These are phyloP conservation scores for Nysson spinosus DNA, from an alignment of 2,888 invertebrate genomes.

Conservation along the genomic window DNA sequence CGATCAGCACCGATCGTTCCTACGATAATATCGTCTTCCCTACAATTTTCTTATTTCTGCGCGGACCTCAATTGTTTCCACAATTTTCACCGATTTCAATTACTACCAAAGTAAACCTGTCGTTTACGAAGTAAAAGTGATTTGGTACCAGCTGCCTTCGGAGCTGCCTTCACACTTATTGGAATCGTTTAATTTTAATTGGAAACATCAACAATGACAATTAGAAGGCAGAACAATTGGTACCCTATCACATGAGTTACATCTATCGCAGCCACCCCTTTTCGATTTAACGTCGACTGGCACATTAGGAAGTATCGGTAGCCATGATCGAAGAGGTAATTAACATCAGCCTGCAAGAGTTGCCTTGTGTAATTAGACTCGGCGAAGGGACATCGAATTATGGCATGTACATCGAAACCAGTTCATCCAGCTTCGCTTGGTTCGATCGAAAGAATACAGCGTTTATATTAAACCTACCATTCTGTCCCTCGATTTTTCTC, in stretches of 20 bases:
- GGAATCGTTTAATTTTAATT: too few relatives aligned
- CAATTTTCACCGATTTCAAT: slow-evolving; percentile 21
- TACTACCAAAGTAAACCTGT: background rate
- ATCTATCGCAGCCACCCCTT: background rate
- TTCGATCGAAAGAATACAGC: slow-evolving; percentile 13
- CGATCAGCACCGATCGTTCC: slow-evolving; percentile 37
- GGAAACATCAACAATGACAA: too few relatives aligned
- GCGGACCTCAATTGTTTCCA: slow-evolving; percentile 19
- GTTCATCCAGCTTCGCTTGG: slow-evolving; percentile 26
- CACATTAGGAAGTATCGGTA: slow-evolving; percentile 11
- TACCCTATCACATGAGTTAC: background rate
- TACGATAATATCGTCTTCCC: slow-evolving; percentile 21
- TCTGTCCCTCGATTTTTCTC: background rate
- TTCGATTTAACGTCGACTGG: background rate
- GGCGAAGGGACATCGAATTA: background rate
- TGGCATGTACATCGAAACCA: slow-evolving; percentile 3
- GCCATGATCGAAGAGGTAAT: slow-evolving; percentile 39
- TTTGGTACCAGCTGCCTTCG: too few relatives aligned
- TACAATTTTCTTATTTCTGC: slow-evolving; percentile 7
- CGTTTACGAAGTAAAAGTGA: too few relatives aligned
- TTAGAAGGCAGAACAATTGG: background rate
- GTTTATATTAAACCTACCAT: background rate
- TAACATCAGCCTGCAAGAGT: slow-evolving; percentile 27
- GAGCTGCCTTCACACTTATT: too few relatives aligned
- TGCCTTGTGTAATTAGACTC: slow-evolving; percentile 17